Evolutionary conservation across 2,888 invertebrate species (phyloP).

Genomic region (Drosophila longiperda): DNA sequence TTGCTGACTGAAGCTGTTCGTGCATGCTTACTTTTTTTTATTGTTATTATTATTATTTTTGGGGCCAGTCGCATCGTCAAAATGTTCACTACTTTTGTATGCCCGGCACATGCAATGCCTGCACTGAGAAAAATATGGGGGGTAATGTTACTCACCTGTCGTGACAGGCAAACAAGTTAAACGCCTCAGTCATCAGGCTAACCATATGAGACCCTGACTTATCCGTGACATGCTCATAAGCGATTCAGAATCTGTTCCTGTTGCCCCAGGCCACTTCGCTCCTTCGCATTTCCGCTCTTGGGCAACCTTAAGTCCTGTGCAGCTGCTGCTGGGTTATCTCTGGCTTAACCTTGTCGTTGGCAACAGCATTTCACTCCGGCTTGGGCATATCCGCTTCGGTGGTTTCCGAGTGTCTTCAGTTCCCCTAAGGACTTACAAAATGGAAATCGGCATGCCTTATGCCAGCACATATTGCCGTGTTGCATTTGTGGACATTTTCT

Average conservation of each 20-base stretch:
- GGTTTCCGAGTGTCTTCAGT: conserved; percentile 31
- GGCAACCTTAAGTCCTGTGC: background rate
- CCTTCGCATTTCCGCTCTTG: background rate
- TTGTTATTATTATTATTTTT: conserved; percentile 26
- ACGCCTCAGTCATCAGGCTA: conserved; percentile 55
- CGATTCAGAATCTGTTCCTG: conserved; percentile 58
- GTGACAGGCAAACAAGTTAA: conserved; percentile 48
- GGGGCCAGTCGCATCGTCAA: conserved; percentile 18
- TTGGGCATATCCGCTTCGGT: conserved; percentile 41
- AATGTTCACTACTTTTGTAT: conserved; percentile 55
- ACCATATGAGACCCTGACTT: conserved; percentile 42
- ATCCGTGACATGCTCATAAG: conserved; percentile 46
- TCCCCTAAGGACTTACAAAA: conserved; percentile 55
- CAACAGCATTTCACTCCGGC: conserved; percentile 24
- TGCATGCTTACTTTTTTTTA: conserved; percentile 9
- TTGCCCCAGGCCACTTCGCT: conserved; percentile 21
- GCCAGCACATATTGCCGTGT: conserved; percentile 53
- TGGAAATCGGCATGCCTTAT: conserved; percentile 77
- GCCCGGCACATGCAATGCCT: conserved; percentile 60
- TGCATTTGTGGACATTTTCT: conserved; percentile 54
- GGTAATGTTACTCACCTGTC: conserved; percentile 73
- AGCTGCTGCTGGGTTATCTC: conserved; percentile 14
- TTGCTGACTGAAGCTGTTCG: background rate
- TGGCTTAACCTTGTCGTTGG: conserved; percentile 71
- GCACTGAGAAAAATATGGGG: conserved; percentile 35